Base-by-base conservation (phyloP, 2,888 invertebrate species). In the Eupithecia inturbata region DNA sequence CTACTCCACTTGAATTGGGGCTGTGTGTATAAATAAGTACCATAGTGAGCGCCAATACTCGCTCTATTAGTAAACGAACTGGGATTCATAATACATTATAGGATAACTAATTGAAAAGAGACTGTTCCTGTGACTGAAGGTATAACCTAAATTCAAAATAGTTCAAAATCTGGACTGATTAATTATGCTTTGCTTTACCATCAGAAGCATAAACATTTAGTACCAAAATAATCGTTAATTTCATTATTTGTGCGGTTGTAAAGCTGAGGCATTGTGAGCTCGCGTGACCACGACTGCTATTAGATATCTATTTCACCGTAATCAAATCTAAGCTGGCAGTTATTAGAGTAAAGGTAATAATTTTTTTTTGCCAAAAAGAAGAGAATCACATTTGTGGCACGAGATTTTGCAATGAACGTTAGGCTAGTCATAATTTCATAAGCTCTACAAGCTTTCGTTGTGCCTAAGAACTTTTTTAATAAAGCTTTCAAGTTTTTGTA, bases 201-300 rank as follows among this genome's bases (percentile, higher is more conserved):
- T 33, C 14, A 63, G 33, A 63, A 63, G 3, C 33, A 64, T 64
- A 39, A 26, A 66, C 66, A 66, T 66, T 39, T 81, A 84, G 81
- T 80, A 78, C 78, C 80, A 78, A 84, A 85, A 87, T 85, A 87
- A 85, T 85, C 84, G 80, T 85, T 92, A 90, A 92, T 91, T 91
- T 92, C 88, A 92, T 92, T 90, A 91, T 88, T 88, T 89, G 88
- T 87, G 88, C 85, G 85, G 84, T 84, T 85, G 84, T 87, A 86
- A 84, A 89, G 81, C 86, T 82, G 82, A 84, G 85, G 85, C 82
- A 87, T 84, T 79, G 84, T 81, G 77, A 79, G 78, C 78, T 91
- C 82, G 91, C 92, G 92, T 92, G 92, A 79, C 82, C 82, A 79
- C 80, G 78, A 76, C 71, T 75, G 75, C 66, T 74, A 73, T 77